Conservation (phyloP, 53 echinoderm and acorn worm species). For the Crossaster papposus region DNA sequence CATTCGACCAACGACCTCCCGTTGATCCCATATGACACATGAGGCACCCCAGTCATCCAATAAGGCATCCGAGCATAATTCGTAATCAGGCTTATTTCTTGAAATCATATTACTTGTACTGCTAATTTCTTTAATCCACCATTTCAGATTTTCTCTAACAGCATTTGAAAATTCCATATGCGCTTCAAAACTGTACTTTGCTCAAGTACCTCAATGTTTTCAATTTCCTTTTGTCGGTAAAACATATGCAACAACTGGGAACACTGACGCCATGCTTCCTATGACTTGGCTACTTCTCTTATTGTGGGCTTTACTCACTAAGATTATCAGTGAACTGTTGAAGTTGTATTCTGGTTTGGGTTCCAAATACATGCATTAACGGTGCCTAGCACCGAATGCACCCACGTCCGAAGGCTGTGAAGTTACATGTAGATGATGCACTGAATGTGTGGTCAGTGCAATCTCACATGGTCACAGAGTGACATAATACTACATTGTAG, state of each 20-base stretch:
- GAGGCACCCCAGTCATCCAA: constrained; percentile 8
- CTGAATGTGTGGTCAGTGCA: no score
- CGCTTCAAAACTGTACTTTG: not conserved
- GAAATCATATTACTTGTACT: not conserved
- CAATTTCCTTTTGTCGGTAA: constrained; percentile 14
- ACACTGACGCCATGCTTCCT: constrained; percentile 3
- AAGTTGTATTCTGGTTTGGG: no score
- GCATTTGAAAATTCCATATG: not conserved
- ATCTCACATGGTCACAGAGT: no score
- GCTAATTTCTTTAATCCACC: constrained; percentile 22
- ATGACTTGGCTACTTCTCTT: constrained; percentile 20
- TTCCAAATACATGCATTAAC: no score
- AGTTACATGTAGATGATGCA: no score
- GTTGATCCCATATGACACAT: constrained; percentile 1
- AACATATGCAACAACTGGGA: constrained; percentile 31
- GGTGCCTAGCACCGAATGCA: no score
- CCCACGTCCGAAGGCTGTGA: no score
- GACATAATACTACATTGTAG: no score
- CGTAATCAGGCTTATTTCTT: not conserved
- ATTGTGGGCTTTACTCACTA: no score
- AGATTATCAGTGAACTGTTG: no score
- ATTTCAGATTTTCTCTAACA: not conserved
- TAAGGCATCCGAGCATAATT: constrained; percentile 20
- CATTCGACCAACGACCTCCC: constrained; percentile 11
- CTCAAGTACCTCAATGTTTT: not conserved